phyloP scores from a whole-genome alignment of 2,888 invertebrate species.

The Lymantria monacha region DNA sequence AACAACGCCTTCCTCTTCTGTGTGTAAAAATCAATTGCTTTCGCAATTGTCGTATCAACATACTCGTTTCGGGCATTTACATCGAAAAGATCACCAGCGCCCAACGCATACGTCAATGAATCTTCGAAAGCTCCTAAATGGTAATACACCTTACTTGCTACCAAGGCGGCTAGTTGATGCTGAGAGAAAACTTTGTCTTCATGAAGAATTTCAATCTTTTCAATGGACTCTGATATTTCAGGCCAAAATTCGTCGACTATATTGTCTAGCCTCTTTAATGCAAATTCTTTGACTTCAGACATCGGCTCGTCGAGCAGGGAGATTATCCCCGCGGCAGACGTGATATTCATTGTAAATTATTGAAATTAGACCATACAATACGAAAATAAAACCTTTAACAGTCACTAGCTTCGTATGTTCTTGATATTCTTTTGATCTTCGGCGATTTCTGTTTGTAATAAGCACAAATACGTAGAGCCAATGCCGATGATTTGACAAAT shows the following conservation, averaged over 20 bases:
- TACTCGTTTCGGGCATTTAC: slow-evolving; percentile 97
- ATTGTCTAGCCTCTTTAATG: slow-evolving; percentile 94
- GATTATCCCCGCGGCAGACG: slow-evolving; percentile 92
- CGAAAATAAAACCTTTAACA: slow-evolving; percentile 8
- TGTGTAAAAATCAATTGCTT: slow-evolving; percentile 98
- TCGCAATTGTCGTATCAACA: slow-evolving; percentile 98
- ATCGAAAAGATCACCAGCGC: slow-evolving; percentile 97
- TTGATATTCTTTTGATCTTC: slow-evolving; percentile 5
- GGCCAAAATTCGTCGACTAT: slow-evolving; percentile 99
- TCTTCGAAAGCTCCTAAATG: slow-evolving; percentile 98
- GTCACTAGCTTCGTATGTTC: slow-evolving; percentile 5
- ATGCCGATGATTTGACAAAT: slow-evolving; percentile 71
- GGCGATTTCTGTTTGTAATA: slow-evolving; percentile 30
- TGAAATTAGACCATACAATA: slow-evolving; percentile 23
- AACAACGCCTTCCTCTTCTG: slow-evolving; percentile 90
- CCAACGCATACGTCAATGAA: slow-evolving; percentile 97
- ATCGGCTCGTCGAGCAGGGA: slow-evolving; percentile 97
- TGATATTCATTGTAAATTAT: slow-evolving; percentile 69
- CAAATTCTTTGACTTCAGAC: slow-evolving; percentile 96
- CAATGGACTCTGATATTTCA: slow-evolving; percentile 98
- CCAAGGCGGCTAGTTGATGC: slow-evolving; percentile 96
- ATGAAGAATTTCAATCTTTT: slow-evolving; percentile 97
- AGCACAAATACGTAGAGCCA: slow-evolving; percentile 36
- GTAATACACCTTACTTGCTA: slow-evolving; percentile 99
- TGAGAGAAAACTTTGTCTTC: slow-evolving; percentile 95